These are phyloP conservation scores for Bettongia penicillata DNA, from an alignment of 2,113 vertebrate species.

Conservation along the genomic window DNA sequence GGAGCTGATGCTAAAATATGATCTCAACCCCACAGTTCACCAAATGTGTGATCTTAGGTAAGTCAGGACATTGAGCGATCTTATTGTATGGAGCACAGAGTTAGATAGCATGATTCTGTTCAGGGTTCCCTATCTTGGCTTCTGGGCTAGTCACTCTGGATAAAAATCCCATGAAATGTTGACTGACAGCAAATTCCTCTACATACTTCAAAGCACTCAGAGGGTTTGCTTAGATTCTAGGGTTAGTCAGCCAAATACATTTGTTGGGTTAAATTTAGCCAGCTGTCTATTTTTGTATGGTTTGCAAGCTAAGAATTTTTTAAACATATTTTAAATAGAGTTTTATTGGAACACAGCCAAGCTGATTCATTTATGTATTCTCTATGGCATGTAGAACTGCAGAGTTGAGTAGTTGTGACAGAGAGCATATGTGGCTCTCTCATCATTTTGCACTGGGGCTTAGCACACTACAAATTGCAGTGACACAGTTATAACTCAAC, in stretches of 20 bases:
- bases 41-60: neutral
- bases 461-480: neutral
- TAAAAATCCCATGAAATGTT: neutral
- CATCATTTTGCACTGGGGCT: neutral
- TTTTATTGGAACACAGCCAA: neutral
- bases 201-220: neutral
- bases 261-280: neutral
- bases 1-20: neutral
- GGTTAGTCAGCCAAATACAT: neutral
- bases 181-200: neutral
- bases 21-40: neutral
- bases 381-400: neutral
- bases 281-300: neutral
- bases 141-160: neutral
- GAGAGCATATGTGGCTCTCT: neutral
- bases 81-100: neutral
- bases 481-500: neutral
- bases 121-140: neutral
- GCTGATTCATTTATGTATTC: neutral
- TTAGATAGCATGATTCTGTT: neutral
- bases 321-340: neutral
- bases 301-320: neutral
- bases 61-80: neutral
- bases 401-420: neutral
- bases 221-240: neutral